Base-by-base conservation (phyloP, 2,888 invertebrate species). In the Blomia tropicalis region DNA sequence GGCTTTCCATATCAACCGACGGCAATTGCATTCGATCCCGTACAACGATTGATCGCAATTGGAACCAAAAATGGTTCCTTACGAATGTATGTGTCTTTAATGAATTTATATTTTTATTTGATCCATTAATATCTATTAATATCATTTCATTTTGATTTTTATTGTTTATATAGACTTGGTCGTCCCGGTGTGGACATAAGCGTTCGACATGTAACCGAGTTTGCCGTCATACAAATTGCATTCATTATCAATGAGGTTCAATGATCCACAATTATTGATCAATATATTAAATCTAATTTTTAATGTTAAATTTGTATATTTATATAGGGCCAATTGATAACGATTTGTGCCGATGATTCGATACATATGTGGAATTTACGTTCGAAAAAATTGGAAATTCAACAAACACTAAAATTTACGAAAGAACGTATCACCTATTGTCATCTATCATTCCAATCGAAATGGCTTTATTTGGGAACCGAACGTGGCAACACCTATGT, bases 1-100 rank as follows among this genome's bases (percentile, higher is more conserved):
- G 98, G 98, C 71, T 98, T 98, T 79, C 98, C 98, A 69, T 87
- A 87, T 77, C 87, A 93, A 71, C 95, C 98, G 58, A 92, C 92
- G 69, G 87, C 93, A 65, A 80, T 96, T 77, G 95, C 95, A 66
- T 96, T 88, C 80, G 98, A 98, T 79, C 93, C 96, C 68, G 85
- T 98, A 71, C 98, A 98, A 79, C 86, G 85, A 75, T 80, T 98
- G 67, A 81, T 98, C 73, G 96, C 92, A 68, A 87, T 98, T 75
- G 98, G 96, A 66, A 92, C 93, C 73, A 92, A 90, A 77, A 82
- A 83, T 70, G 95, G 95, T 72, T 87, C 87, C 70, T 82, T 96
- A 70, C 81, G 93, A 79, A 85, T 95, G 92, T 95, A 62, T n/a
- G 56, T 32, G 29, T 47, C 2, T 14, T 14, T 29, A 1, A 22